These are phyloP conservation scores for Epirrita christyi DNA, from an alignment of 2,888 invertebrate genomes.

Conservation along the genomic window DNA sequence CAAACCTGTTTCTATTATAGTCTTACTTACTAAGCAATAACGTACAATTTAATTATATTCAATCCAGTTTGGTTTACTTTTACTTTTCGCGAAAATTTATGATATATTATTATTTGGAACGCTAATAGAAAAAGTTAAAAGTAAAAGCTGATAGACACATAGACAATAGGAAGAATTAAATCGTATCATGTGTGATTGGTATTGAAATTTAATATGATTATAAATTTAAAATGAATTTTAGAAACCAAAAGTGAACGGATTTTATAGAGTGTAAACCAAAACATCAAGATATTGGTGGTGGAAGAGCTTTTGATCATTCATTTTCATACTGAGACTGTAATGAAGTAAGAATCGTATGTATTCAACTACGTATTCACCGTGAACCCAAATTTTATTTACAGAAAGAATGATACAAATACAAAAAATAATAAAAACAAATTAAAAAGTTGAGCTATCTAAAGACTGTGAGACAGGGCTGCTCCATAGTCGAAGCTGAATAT, in stretches of 20 bases:
- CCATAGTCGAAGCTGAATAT: too few species aligned
- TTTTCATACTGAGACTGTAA: too few species aligned
- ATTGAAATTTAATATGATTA: slow-evolving; percentile 1
- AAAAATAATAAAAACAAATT: too few species aligned
- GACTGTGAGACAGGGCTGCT: too few species aligned
- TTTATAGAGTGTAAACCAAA: background rate
- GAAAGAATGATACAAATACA: too few species aligned
- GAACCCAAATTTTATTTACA: too few species aligned
- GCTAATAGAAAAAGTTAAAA: slow-evolving; percentile 21
- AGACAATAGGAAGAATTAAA: slow-evolving; percentile 23
- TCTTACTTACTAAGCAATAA: slow-evolving; percentile 8
- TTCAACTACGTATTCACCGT: too few species aligned
- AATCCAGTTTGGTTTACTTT: slow-evolving; percentile 24
- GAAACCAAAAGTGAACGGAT: slow-evolving; percentile 15
- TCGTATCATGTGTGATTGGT: slow-evolving; percentile 10
- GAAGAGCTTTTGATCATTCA: too few species aligned
- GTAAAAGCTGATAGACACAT: slow-evolving; percentile 30
- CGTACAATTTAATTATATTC: slow-evolving; percentile 21
- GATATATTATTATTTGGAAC: slow-evolving; percentile 24
- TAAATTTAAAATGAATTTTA: background rate
- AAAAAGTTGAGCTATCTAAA: too few species aligned
- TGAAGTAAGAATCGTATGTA: too few species aligned
- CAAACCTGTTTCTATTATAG: slow-evolving; percentile 13
- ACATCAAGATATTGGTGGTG: too few species aligned
- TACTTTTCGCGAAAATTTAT: slow-evolving; percentile 35